Percentiles rank a stretch among this genome's conserved stretches.
phyloP scores from a whole-genome alignment of 2,797 vertebrate genomes.

The Dromococcyx pavoninus region DNA sequence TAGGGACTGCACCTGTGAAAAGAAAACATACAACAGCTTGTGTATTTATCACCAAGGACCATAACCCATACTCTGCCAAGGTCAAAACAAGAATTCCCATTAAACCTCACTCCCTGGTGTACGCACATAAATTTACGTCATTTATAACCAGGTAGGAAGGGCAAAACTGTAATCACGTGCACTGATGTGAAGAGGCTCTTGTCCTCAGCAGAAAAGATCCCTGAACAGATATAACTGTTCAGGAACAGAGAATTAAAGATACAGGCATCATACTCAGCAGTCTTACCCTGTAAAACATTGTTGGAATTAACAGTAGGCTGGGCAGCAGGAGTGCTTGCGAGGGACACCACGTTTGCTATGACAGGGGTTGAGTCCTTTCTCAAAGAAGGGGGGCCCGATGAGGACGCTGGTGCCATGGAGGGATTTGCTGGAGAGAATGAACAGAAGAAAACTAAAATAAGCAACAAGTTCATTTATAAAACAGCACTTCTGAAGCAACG shows the following conservation, averaged over 20 bases:
- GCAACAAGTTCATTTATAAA: background rate
- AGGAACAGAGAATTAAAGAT: background rate
- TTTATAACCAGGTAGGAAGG: background rate
- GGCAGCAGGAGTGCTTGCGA: slow-evolving; percentile 83
- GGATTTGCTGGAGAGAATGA: slow-evolving; percentile 72
- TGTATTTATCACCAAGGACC: background rate
- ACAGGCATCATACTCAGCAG: background rate
- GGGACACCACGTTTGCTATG: slow-evolving; percentile 93
- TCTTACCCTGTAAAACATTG: slow-evolving; percentile 84
- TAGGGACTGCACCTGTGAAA: slow-evolving; percentile 82
- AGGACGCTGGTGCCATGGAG: slow-evolving; percentile 76
- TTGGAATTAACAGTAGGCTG: slow-evolving; percentile 81
- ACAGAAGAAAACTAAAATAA: slow-evolving; percentile 53
- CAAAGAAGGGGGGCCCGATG: slow-evolving; percentile 75
- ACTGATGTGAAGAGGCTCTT: background rate
- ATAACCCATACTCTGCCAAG: background rate
- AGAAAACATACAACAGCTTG: slow-evolving; percentile 7
- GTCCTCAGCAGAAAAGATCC: background rate
- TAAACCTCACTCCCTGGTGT: background rate
- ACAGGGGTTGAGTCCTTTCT: slow-evolving; percentile 88
- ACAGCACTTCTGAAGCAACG: slow-evolving; percentile 1
- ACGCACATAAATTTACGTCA: background rate
- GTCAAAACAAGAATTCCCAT: background rate
- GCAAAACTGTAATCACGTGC: background rate
- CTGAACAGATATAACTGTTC: background rate